Percentiles rank a stretch among this genome's conserved stretches.
These are phyloP conservation scores for Sussaba pulchella DNA, from an alignment of 2,888 invertebrate genomes.

Conservation along the genomic window DNA sequence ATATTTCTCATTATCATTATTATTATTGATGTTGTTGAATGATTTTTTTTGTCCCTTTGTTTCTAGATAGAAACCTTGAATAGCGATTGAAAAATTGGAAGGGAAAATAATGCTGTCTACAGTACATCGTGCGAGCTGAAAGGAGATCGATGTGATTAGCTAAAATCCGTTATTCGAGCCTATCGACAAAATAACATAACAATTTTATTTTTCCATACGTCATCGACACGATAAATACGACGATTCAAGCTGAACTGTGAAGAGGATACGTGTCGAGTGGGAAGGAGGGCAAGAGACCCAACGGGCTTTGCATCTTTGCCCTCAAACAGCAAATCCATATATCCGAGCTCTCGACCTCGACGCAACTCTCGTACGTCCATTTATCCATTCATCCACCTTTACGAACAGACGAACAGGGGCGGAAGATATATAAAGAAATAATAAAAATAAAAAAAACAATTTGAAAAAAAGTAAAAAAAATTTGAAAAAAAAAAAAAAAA, in stretches of 20 bases:
- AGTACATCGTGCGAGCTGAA: neutral
- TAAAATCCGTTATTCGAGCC: neutral
- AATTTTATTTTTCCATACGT: neutral
- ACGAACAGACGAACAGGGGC: constrained; percentile 69
- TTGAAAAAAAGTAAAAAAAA: too few relatives aligned
- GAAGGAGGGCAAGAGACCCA: constrained; percentile 41
- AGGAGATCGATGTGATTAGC: neutral
- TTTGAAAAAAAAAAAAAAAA: neutral
- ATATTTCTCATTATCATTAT: too few relatives aligned
- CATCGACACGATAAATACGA: constrained; percentile 22
- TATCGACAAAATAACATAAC: neutral
- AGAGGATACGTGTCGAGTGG: constrained; percentile 27
- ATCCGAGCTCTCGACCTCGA: constrained; percentile 39
- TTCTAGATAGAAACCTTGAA: too few relatives aligned
- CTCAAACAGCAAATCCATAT: constrained; percentile 2
- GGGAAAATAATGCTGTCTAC: too few relatives aligned
- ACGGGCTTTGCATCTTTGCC: constrained; percentile 3
- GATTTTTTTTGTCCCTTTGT: too few relatives aligned
- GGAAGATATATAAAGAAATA: constrained; percentile 50
- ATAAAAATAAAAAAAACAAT: too few relatives aligned
- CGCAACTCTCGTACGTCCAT: constrained; percentile 64
- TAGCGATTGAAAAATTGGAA: too few relatives aligned
- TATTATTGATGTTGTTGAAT: too few relatives aligned
- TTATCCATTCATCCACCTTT: constrained; percentile 76
- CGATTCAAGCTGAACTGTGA: constrained; percentile 16